Evolutionary conservation across 2,888 invertebrate genomes (phyloP), one percentile per base, ranked within the genome.

Genomic region (Brachyopa scutellaris): DNA sequence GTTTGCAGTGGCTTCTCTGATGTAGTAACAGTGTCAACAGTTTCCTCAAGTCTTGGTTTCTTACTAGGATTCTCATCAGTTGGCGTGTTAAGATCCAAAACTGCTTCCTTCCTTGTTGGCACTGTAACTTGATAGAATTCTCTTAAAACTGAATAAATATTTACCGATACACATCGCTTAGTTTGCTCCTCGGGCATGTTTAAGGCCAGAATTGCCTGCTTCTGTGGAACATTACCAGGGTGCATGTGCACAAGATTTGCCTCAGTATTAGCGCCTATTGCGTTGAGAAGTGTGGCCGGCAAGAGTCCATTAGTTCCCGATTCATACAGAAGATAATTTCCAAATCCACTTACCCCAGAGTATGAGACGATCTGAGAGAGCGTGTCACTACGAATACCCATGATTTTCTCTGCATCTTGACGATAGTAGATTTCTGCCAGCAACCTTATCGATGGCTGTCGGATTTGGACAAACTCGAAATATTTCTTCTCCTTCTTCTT

Each of bases 401-500:
- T 92, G 53, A 95, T 93, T 90, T 95, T 95, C 2, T 91, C 91
- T 0, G 96, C 93, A 87, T 96, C 96, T 87, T 95, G 94, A 59
- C 93, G 93, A 88, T 95, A 96, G 90, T 96, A 96, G 87, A 97
- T 95, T 86, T 97, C 96, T 15, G 95, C 92, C 45, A 99, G 90
- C n/a, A 96, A 91, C 47, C 97, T 92, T 70, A 98, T 92, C 33
- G 94, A 96, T 0, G 99, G 98, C 87, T 93, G 94, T 3, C 95
- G 91, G 51, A 99, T 92, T 85, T 94, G 94, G 11, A 97, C 91
- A 87, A 94, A 95, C 87, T 96, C 96, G 88, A 94, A 95, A 90
- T 98, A 99, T 90, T 99, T 99, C 86, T 95, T 95, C 87, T 97
- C 96, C 89, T 99, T 99, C 89, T 99, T 99, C 86, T 95, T 95